These are phyloP conservation scores for Phymatocera aterrima DNA, from an alignment of 2,888 invertebrate genomes.

Conservation along the genomic window DNA sequence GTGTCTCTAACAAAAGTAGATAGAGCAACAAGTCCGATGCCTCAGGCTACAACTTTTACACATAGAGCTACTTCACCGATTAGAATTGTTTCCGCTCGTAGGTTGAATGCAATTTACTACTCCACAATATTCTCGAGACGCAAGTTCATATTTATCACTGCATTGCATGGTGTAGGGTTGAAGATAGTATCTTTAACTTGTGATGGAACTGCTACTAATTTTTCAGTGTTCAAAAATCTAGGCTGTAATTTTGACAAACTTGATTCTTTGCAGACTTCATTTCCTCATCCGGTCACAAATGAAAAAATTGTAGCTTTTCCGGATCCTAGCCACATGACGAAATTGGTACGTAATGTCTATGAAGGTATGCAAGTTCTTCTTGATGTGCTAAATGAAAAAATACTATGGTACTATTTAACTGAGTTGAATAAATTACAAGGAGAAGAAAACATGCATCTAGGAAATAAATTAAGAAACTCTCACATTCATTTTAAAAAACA, in stretches of 20 bases:
- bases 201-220: conserved; percentile 39
- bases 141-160: not conserved
- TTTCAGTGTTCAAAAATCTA: conserved; percentile 12
- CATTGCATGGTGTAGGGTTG: conserved; percentile 18
- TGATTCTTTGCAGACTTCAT: not conserved
- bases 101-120: not conserved
- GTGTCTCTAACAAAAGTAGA: conserved; percentile 8
- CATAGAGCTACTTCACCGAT: conserved; percentile 13
- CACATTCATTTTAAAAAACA: conserved; percentile 49
- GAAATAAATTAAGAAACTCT: conserved; percentile 53
- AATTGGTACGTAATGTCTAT: conserved; percentile 59
- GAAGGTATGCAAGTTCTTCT: conserved; percentile 53
- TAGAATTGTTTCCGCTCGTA: not conserved
- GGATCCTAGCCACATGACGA: conserved; percentile 53
- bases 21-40: conserved; percentile 1
- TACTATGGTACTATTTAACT: conserved; percentile 51
- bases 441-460: conserved; percentile 52
- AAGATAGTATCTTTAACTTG: conserved; percentile 26
- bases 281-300: conserved; percentile 21
- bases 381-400: not conserved
- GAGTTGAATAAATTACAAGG: conserved; percentile 51
- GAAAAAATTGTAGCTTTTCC: conserved; percentile 8
- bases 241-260: not conserved
- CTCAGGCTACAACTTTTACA: not conserved
- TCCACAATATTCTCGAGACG: not conserved